Percentiles rank a stretch among this genome's conserved stretches.
Conservation (phyloP, 2,888 invertebrate species). For the Spisula subtruncata region DNA sequence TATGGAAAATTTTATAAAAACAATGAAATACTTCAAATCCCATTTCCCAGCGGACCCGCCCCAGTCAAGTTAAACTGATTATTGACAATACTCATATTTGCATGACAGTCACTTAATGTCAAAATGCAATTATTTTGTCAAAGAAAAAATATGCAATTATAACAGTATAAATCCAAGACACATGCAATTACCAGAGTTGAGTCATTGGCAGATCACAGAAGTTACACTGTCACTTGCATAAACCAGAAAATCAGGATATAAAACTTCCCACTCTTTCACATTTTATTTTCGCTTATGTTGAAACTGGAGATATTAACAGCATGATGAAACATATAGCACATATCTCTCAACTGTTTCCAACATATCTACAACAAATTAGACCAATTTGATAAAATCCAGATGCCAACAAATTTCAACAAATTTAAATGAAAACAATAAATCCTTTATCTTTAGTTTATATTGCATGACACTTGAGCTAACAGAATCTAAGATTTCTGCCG, state of each 20-base stretch:
- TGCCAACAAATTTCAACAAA: conserved; percentile 32
- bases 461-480: conserved; percentile 23
- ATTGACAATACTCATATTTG: no score
- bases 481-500: background rate
- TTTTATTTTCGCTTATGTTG: background rate
- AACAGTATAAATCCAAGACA: no score
- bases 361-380: conserved; percentile 6
- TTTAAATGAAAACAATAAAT: conserved; percentile 51
- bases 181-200: no score
- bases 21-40: no score
- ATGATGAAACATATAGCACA: background rate
- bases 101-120: no score
- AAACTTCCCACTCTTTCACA: background rate
- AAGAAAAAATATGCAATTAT: no score
- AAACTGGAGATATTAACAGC: background rate
- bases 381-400: conserved; percentile 36
- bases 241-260: background rate
- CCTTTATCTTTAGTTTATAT: conserved; percentile 49
- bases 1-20: no score
- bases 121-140: no score
- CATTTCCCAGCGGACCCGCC: no score
- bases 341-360: conserved; percentile 12
- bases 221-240: no score
- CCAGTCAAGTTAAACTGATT: no score
- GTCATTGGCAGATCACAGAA: no score